These are phyloP conservation scores for Malurus leucopterus DNA, from an alignment of 2,797 vertebrate genomes.

Conservation along the genomic window DNA sequence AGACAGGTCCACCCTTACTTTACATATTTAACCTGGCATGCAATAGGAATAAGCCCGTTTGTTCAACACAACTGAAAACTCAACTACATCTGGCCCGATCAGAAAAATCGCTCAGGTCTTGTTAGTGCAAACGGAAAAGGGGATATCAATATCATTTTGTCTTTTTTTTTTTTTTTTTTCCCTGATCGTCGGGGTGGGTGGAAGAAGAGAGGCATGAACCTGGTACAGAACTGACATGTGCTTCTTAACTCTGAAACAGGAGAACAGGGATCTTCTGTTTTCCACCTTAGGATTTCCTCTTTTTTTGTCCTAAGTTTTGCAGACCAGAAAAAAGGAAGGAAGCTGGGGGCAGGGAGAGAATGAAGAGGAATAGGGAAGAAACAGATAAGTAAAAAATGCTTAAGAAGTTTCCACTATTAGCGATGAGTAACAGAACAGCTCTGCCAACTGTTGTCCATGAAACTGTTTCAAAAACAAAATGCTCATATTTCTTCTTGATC, in stretches of 20 bases:
- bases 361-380: conserved; percentile 4
- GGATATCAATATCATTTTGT: conserved; percentile 14
- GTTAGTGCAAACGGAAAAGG: conserved; percentile 42
- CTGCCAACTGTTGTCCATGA: background rate
- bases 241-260: background rate
- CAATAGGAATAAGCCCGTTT: background rate
- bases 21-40: background rate
- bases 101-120: background rate
- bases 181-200: background rate
- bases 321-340: conserved; percentile 28
- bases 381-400: conserved; percentile 31
- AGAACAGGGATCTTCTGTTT: conserved; percentile 13
- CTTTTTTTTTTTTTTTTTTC: conserved; percentile 19
- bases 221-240: background rate
- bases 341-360: background rate
- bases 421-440: background rate
- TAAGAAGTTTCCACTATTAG: conserved; percentile 15
- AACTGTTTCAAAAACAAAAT: background rate
- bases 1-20: background rate
- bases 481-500: background rate
- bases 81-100: background rate
- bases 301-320: background rate
- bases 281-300: conserved; percentile 48
- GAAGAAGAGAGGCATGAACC: background rate
- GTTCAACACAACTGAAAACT: background rate